Evolutionary conservation across 2,888 invertebrate species (phyloP).

Genomic region (Dolomedes plantarius): DNA sequence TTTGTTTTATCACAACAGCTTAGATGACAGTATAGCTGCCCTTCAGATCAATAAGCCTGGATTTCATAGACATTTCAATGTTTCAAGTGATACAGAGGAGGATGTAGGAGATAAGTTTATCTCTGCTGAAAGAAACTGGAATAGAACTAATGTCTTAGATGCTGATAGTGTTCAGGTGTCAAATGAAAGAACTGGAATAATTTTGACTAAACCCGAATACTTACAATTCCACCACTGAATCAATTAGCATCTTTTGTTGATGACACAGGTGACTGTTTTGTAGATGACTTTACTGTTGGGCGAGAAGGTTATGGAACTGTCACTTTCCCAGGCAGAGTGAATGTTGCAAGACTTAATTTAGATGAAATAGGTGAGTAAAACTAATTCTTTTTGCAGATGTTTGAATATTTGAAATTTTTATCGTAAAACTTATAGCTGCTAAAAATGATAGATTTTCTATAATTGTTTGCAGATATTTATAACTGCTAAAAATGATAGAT

Average conservation of each 20-base stretch:
- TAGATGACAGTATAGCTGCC: slow-evolving; percentile 70
- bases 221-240: slow-evolving; percentile 90
- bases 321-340: slow-evolving; percentile 88
- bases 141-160: not conserved
- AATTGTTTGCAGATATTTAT: too few relatives aligned
- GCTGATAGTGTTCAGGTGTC: not conserved
- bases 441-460: too few relatives aligned
- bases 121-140: not conserved
- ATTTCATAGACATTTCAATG: slow-evolving; percentile 54
- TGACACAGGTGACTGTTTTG: slow-evolving; percentile 85
- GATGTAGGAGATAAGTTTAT: slow-evolving; percentile 29
- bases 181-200: slow-evolving; percentile 85
- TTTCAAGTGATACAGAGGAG: slow-evolving; percentile 24
- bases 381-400: too few relatives aligned
- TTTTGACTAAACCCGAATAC: slow-evolving; percentile 88
- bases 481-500: too few relatives aligned
- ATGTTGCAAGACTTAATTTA: slow-evolving; percentile 89
- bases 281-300: slow-evolving; percentile 92
- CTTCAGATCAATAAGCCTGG: slow-evolving; percentile 73
- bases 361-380: slow-evolving; percentile 87
- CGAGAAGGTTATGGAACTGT: slow-evolving; percentile 93
- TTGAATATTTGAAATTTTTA: too few relatives aligned
- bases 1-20: too few relatives aligned
- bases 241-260: slow-evolving; percentile 85
- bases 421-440: too few relatives aligned